phyloP scores from a whole-genome alignment of 2,888 invertebrate genomes.

The Bhutanitis thaidina region DNA sequence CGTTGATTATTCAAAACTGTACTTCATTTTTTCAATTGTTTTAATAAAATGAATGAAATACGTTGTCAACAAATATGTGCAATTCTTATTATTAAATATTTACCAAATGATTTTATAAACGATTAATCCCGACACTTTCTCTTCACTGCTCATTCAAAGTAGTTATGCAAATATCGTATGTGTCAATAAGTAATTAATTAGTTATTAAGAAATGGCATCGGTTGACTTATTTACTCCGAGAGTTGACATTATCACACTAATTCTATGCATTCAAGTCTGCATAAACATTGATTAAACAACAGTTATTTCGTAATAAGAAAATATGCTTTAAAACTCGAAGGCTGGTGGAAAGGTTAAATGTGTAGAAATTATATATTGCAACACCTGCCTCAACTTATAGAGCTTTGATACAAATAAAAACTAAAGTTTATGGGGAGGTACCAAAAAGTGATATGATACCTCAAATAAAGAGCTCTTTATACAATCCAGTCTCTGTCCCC shows the following conservation, averaged over 20 bases:
- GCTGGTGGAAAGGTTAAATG: conserved; percentile 19
- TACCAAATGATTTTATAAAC: too few relatives aligned
- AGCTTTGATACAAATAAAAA: neutral
- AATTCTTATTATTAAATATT: too few relatives aligned
- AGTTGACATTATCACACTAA: conserved; percentile 15
- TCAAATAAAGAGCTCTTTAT: too few relatives aligned
- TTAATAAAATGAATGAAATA: too few relatives aligned
- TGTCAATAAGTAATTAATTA: conserved; percentile 19
- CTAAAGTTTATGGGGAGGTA: neutral
- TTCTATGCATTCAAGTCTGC: conserved; percentile 10
- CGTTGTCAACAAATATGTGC: too few relatives aligned
- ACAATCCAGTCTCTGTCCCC: too few relatives aligned
- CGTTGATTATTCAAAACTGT: too few relatives aligned
- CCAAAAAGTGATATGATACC: neutral
- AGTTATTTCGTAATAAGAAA: conserved; percentile 18
- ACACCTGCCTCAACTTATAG: conserved; percentile 12
- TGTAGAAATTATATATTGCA: conserved; percentile 15
- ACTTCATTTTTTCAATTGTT: too few relatives aligned
- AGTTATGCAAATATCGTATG: conserved; percentile 9
- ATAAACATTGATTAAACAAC: conserved; percentile 18
- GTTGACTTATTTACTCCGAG: conserved; percentile 15
- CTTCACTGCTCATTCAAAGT: neutral
- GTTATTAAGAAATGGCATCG: conserved; percentile 10
- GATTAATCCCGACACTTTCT: neutral
- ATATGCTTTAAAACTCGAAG: conserved; percentile 14